Conservation (phyloP, 2,888 invertebrate species). For the Eristalis arbustorum region DNA sequence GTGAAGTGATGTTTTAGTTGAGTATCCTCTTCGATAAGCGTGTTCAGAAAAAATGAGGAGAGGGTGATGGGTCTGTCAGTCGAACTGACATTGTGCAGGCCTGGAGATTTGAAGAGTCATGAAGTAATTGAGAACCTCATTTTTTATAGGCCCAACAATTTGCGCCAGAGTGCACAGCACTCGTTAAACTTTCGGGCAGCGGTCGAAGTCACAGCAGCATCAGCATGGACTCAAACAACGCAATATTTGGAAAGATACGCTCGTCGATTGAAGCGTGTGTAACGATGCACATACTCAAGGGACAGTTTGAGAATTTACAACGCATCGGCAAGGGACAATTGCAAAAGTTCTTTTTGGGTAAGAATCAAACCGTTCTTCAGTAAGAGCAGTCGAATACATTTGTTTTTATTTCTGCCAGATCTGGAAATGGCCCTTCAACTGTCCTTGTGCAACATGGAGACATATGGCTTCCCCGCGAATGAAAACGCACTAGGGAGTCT, state of each 20-base stretch:
- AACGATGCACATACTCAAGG: conserved; percentile 75
- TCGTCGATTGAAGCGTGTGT: conserved; percentile 77
- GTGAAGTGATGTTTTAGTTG: no score
- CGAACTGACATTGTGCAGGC: no score
- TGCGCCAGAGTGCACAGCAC: conserved; percentile 77
- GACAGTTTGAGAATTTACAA: conserved; percentile 78
- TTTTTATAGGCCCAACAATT: conserved; percentile 75
- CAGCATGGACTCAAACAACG: conserved; percentile 75
- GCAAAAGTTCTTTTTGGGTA: conserved; percentile 77
- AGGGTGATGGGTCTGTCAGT: no score
- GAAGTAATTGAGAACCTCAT: neutral
- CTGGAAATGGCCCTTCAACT: conserved; percentile 88
- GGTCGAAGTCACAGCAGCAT: conserved; percentile 75
- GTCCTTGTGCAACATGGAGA: conserved; percentile 89
- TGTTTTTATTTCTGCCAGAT: conserved; percentile 81
- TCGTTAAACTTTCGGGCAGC: conserved; percentile 75
- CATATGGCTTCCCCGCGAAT: conserved; percentile 88
- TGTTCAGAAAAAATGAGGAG: no score
- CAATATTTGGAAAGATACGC: conserved; percentile 76
- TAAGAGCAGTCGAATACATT: neutral
- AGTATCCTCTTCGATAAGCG: no score
- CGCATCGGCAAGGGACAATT: conserved; percentile 78
- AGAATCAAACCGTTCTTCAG: neutral
- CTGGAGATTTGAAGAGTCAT: no score
- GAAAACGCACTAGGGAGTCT: conserved; percentile 83